A percentile compares a stretch with the other conserved stretches of the same genome.
phyloP scores from a whole-genome alignment of 2,888 invertebrate genomes.

The Temnothorax unifasciatus region DNA sequence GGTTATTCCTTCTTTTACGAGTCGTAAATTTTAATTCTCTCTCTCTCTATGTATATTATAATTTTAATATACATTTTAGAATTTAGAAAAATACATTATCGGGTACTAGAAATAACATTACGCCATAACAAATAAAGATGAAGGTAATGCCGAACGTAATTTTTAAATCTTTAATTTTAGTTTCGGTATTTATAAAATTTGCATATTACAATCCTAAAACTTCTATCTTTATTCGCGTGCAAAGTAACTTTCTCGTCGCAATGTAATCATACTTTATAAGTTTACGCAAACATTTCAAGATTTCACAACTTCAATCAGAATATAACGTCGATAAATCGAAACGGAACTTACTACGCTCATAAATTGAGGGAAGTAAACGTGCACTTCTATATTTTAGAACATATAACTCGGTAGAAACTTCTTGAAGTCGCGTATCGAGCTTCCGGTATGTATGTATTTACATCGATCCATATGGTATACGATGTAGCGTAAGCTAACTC shows the following conservation, averaged over 20 bases:
- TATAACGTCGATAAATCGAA: not conserved
- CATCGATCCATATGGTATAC: conserved; percentile 1
- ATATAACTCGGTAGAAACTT: conserved; percentile 24
- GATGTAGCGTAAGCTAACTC: not conserved
- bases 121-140: not conserved
- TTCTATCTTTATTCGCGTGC: not conserved
- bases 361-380: not conserved
- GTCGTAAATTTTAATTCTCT: not conserved
- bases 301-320: not conserved
- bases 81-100: not conserved
- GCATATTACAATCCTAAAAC: too few relatives aligned
- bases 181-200: not conserved
- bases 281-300: not conserved
- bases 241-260: not conserved
- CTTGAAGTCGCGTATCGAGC: not conserved
- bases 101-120: not conserved
- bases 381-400: not conserved
- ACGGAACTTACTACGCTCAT: not conserved
- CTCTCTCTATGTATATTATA: not conserved
- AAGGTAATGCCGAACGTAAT: too few relatives aligned
- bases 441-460: not conserved
- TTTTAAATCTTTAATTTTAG: not conserved
- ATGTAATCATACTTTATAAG: not conserved
- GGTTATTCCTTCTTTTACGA: not conserved
- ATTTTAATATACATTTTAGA: not conserved